These are phyloP conservation scores for Ictalurus punctatus DNA, from an alignment of 2,113 vertebrate species.

Conservation along the genomic window DNA sequence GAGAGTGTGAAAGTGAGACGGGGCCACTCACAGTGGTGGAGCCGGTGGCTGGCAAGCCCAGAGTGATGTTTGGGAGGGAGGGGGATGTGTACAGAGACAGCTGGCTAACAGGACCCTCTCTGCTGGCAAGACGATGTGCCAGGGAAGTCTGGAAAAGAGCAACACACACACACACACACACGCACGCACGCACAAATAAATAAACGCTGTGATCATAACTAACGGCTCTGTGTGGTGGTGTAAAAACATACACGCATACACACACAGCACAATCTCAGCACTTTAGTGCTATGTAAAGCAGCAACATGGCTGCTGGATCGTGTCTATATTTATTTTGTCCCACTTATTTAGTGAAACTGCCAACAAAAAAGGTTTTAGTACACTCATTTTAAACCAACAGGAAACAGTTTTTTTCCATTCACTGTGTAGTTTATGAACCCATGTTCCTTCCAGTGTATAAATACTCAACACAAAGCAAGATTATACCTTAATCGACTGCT, in stretches of 20 bases:
- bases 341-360: background rate
- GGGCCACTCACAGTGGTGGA: conserved; percentile 83
- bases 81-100: conserved; percentile 95
- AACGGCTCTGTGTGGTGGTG: conserved; percentile 41
- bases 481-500: background rate
- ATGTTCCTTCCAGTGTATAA: background rate
- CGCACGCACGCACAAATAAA: conserved; percentile 51
- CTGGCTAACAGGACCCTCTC: conserved; percentile 85
- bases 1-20: conserved; percentile 22
- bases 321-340: conserved; percentile 4
- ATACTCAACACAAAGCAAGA: background rate
- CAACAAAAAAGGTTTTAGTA: background rate
- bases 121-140: conserved; percentile 83
- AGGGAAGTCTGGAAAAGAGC: conserved; percentile 78
- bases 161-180: conserved; percentile 51
- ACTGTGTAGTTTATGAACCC: background rate
- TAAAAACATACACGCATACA: conserved; percentile 5
- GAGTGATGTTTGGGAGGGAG: conserved; percentile 94
- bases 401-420: background rate
- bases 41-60: conserved; percentile 91
- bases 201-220: conserved; percentile 42
- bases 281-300: background rate
- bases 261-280: conserved; percentile 1
- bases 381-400: conserved; percentile 1
- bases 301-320: background rate